These are phyloP conservation scores for Alosa sapidissima DNA, from an alignment of 2,797 vertebrate species.

Conservation along the genomic window DNA sequence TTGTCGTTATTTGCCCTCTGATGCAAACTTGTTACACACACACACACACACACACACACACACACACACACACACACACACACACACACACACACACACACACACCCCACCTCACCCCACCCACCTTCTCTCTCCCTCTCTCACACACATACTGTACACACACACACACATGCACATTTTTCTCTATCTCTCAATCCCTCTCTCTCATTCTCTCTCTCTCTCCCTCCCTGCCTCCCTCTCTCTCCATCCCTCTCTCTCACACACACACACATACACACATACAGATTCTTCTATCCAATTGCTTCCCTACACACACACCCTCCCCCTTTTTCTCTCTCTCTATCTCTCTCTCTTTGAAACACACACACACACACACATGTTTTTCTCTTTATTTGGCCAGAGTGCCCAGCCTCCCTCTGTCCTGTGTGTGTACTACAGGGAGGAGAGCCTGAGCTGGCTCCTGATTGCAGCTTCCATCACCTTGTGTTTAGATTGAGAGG, in stretches of 20 bases:
- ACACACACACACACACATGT: neutral
- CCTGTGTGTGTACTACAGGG: neutral
- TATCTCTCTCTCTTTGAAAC: neutral
- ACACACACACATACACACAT: neutral
- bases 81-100: neutral
- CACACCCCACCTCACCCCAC: neutral
- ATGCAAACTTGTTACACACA: neutral
- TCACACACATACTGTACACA: neutral
- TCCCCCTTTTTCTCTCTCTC: neutral
- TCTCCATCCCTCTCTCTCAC: neutral
- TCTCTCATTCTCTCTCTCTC: neutral
- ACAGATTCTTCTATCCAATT: neutral
- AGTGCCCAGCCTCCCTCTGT: neutral
- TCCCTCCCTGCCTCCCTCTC: neutral
- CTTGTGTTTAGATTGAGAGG: conserved; percentile 72
- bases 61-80: neutral
- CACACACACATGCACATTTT: neutral
- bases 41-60: neutral
- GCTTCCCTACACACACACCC: neutral
- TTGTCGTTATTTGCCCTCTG: neutral
- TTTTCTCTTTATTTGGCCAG: neutral
- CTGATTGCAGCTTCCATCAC: conserved; percentile 56
- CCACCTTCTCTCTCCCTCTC: no score
- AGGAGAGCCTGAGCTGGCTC: neutral
- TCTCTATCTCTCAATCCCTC: neutral